phyloP scores from a whole-genome alignment of 2,797 vertebrate genomes.

The Onychomys arenicola region DNA sequence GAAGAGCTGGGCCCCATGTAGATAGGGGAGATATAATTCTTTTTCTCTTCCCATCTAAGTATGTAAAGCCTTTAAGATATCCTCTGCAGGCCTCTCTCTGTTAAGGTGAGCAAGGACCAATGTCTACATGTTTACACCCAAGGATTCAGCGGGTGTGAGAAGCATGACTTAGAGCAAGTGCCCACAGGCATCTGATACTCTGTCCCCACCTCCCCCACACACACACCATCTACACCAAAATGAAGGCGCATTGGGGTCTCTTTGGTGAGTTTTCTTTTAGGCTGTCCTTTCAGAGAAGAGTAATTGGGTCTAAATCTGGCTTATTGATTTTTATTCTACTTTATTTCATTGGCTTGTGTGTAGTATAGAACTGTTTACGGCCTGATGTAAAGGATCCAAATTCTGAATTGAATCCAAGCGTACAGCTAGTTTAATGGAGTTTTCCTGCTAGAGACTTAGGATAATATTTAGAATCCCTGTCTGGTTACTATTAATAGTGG shows the following conservation, averaged over 20 bases:
- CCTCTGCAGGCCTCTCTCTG: neutral
- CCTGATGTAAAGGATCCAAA: neutral
- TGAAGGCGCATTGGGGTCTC: neutral
- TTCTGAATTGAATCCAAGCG: neutral
- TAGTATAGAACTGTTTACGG: neutral
- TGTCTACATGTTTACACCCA: neutral
- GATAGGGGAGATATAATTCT: neutral
- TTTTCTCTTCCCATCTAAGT: neutral
- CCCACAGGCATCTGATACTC: neutral
- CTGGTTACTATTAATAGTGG: neutral
- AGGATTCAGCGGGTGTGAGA: neutral
- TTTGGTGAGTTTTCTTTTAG: neutral
- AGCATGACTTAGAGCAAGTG: neutral
- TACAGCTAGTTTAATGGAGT: neutral
- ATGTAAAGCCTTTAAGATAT: neutral
- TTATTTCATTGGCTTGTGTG: neutral
- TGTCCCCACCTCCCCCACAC: accelerated
- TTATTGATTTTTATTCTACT: neutral
- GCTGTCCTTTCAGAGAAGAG: neutral
- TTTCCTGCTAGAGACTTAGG: neutral
- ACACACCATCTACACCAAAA: too few species aligned
- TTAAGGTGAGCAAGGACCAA: neutral
- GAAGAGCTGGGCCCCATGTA: neutral
- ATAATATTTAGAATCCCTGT: neutral
- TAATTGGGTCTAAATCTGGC: neutral